Percentiles rank a stretch among this genome's conserved stretches.
Conservation (phyloP, 2,113 vertebrate genomes). For the Hiodon alosoides region DNA sequence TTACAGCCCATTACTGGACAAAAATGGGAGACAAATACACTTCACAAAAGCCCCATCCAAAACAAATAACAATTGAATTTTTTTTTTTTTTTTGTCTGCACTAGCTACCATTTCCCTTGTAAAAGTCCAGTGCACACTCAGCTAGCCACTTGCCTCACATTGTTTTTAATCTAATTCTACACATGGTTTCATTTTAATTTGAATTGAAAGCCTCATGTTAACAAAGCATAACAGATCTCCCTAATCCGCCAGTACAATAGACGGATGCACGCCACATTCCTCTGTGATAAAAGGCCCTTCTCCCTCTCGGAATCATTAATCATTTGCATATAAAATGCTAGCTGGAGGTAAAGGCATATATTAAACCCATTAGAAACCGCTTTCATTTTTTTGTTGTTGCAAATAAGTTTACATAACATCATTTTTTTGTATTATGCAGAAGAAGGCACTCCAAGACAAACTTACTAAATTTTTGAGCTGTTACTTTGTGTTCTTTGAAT, state of each 20-base stretch:
- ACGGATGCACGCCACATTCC: conserved; percentile 59
- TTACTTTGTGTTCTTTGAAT: conserved; percentile 49
- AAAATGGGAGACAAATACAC: conserved; percentile 55
- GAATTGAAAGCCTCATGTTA: conserved; percentile 68
- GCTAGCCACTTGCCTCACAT: conserved; percentile 55
- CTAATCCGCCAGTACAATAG: conserved; percentile 66
- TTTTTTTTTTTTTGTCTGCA: background rate
- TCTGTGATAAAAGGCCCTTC: conserved; percentile 34
- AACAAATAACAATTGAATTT: conserved; percentile 49
- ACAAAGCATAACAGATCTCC: conserved; percentile 70
- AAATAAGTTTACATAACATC: conserved; percentile 59
- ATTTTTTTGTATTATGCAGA: conserved; percentile 50
- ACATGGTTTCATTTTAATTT: conserved; percentile 66
- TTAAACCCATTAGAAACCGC: conserved; percentile 60
- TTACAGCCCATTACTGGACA: conserved; percentile 62
- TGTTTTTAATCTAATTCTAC: conserved; percentile 71
- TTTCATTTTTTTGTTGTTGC: conserved; percentile 62
- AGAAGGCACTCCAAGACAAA: conserved; percentile 50
- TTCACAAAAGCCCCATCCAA: conserved; percentile 47
- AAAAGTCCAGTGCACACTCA: conserved; percentile 53
- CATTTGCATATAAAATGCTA: conserved; percentile 67
- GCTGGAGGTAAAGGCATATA: conserved; percentile 68
- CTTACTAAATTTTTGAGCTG: conserved; percentile 58
- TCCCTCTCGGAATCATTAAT: conserved; percentile 62
- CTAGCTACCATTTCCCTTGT: conserved; percentile 31